Base-by-base conservation (phyloP, 2,888 invertebrate species). In the Eulithis prunata region DNA sequence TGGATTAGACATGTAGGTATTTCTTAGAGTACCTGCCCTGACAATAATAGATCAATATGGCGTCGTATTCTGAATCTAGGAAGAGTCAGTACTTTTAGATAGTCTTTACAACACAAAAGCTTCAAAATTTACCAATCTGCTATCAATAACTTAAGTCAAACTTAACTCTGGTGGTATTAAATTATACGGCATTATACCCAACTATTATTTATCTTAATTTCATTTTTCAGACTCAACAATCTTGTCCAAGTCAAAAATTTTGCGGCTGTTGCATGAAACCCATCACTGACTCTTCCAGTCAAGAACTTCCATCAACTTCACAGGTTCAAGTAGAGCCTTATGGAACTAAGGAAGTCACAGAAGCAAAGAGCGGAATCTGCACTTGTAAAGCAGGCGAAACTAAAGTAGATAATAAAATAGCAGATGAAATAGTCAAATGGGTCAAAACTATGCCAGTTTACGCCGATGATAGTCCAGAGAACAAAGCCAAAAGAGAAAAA, bases 401-500 rank as follows among this genome's bases (percentile, higher is more conserved):
- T 0, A 41, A 36, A n/a, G 43, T 38, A 47, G 46, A 8, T 1
- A 14, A 21, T 6, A 68, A 62, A 57, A 70, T 77, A 11, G 70
- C 74, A 46, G 68, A 81, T 57, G 69, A 71, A 38, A 71, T 82
- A 0, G 55, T 62, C 0, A 63, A 76, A 8, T 87, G 87, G 86
- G 64, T 82, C 0, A 66, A 74, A 53, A 73, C 77, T 2, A 59
- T 87, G 8, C 85, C 87, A 0, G 74, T 85, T 0, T 73, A 71
- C 41, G 69, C 72, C 0, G 72, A 78, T 21, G 83, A 84, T 45
- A 69, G 62, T 6, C 12, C 64, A 13, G 53, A 64, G 28, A 74
- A 73, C 32, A 79, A 71, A 64, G 38, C 4, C 0, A 72, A 66
- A 55, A 77, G 81, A 64, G 73, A 79, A 54, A 62, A 68, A 3